Percentiles rank a stretch among this genome's conserved stretches.
These are phyloP conservation scores for Hipposideros armiger DNA, from an alignment of 2,113 vertebrate genomes.

Conservation along the genomic window DNA sequence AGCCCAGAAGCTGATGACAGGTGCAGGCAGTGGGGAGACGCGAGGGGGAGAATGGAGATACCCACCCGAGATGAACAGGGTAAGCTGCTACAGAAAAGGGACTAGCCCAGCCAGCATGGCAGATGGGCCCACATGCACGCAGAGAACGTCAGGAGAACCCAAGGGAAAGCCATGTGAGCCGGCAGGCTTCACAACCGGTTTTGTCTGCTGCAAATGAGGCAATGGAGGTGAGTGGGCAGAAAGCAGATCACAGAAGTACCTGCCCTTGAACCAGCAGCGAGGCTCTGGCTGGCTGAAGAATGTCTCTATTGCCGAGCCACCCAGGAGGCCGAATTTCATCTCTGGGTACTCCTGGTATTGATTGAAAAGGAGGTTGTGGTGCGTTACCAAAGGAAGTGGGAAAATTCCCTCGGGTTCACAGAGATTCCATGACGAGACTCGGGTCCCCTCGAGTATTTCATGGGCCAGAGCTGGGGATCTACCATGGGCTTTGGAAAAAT, in stretches of 20 bases:
- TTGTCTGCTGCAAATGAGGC: background rate
- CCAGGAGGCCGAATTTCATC: background rate
- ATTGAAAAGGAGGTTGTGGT: background rate
- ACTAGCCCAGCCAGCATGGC: background rate
- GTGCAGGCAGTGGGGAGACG: no score
- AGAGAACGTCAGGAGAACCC: background rate
- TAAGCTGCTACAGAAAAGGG: background rate
- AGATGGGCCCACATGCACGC: background rate
- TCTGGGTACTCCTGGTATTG: background rate
- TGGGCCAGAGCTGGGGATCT: background rate
- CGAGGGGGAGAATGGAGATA: background rate
- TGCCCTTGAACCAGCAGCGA: background rate
- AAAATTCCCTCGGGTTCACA: background rate
- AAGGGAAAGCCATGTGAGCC: background rate
- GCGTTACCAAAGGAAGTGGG: background rate
- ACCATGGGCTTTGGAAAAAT: background rate
- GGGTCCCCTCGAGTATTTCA: background rate
- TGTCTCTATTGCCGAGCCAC: background rate
- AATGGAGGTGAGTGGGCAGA: background rate
- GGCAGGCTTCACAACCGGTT: background rate
- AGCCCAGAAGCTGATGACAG: no score
- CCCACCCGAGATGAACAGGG: background rate
- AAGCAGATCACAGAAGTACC: background rate
- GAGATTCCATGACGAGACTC: background rate
- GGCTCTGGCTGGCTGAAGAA: background rate